These are phyloP conservation scores for Priocnemis perturbator DNA, from an alignment of 2,888 invertebrate genomes.

Conservation along the genomic window DNA sequence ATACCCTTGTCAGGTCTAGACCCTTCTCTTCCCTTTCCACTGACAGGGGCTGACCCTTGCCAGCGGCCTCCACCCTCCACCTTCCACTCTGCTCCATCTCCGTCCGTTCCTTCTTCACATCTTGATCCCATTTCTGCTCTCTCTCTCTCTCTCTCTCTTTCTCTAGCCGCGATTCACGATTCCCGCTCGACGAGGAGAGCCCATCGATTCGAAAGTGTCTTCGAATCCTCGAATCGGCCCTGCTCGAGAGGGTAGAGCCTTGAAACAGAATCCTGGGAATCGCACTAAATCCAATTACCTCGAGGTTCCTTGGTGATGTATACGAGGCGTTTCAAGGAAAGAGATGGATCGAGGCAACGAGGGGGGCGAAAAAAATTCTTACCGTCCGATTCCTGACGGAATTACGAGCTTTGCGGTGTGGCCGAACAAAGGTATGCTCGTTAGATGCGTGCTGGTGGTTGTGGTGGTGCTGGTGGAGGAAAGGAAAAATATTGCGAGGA, in stretches of 20 bases:
- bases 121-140: neutral
- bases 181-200: constrained; percentile 22
- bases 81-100: no score
- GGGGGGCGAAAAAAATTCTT: neutral
- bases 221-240: constrained; percentile 27
- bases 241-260: neutral
- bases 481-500: no score
- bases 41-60: constrained; percentile 22
- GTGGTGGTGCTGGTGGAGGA: no score
- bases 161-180: constrained; percentile 38
- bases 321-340: constrained; percentile 14
- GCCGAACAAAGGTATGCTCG: neutral
- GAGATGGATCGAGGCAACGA: neutral
- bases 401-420: constrained; percentile 29
- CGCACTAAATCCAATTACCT: constrained; percentile 47
- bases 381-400: constrained; percentile 23
- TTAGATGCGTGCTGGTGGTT: no score
- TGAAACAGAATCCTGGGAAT: constrained; percentile 28
- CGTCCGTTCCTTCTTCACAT: neutral
- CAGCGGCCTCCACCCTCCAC: constrained; percentile 16
- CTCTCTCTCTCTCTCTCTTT: constrained; percentile 10
- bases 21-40: constrained; percentile 15
- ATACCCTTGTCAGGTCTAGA: constrained; percentile 29
- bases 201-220: constrained; percentile 47
- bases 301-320: constrained; percentile 37